A percentile compares a stretch with the other conserved stretches of the same genome.
Evolutionary conservation across 2,113 vertebrate genomes (phyloP).

Genomic region (Hypocryptadius cinnamomeus): DNA sequence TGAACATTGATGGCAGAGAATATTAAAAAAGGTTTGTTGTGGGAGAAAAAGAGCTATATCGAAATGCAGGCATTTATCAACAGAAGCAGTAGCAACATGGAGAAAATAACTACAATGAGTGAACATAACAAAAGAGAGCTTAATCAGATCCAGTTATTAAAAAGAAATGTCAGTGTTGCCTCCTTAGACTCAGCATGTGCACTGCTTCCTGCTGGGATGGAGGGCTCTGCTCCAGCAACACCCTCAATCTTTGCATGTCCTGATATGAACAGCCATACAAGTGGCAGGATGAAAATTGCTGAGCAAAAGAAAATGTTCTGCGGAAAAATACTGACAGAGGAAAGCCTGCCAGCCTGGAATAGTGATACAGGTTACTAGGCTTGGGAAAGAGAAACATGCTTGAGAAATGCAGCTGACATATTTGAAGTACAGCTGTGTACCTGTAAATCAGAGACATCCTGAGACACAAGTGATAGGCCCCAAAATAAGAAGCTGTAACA

Average conservation of each 20-base stretch:
- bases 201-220: background rate
- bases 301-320: background rate
- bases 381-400: background rate
- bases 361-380: background rate
- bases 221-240: background rate
- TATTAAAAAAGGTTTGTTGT: background rate
- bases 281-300: background rate
- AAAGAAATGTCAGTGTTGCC: background rate
- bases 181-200: background rate
- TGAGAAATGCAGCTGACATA: background rate
- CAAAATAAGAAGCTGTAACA: background rate
- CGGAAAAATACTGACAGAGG: background rate
- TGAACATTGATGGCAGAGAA: background rate
- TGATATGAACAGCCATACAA: background rate
- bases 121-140: background rate
- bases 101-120: background rate
- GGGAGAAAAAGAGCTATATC: background rate
- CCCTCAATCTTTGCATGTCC: background rate
- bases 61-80: background rate
- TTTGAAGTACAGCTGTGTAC: background rate
- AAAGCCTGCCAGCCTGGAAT: background rate
- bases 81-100: background rate
- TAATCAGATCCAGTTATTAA: background rate
- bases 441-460: background rate
- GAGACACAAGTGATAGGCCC: background rate